Percentiles rank a stretch among this genome's conserved stretches.
phyloP scores from a whole-genome alignment of 1,140 invertebrate genomes.

The Rhyacophila brunnea region DNA sequence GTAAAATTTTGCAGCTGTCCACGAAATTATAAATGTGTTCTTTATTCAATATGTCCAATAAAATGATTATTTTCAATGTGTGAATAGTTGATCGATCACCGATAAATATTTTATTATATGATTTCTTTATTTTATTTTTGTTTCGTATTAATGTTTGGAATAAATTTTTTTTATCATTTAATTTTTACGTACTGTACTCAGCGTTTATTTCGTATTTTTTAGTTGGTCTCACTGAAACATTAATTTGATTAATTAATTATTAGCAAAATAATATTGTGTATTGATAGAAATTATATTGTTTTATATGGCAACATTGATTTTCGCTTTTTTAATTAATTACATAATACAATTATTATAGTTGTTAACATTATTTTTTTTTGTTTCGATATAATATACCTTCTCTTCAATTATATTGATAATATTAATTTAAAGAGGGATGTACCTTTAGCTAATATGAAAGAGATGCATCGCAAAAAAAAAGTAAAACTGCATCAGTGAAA shows the following conservation, averaged over 20 bases:
- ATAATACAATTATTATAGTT: conserved; percentile 1
- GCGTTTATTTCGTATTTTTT: background rate
- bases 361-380: background rate
- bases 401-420: conserved; percentile 17
- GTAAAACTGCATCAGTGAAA: conserved; percentile 7
- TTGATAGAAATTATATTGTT: conserved; percentile 15
- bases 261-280: background rate
- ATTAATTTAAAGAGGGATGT: conserved; percentile 14
- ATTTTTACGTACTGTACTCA: background rate
- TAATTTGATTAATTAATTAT: too few species aligned
- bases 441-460: conserved; percentile 18
- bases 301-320: conserved; percentile 16
- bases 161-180: background rate
- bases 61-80: too few species aligned
- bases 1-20: too few species aligned
- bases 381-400: conserved; percentile 2
- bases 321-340: conserved; percentile 11
- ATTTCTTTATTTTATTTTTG: too few species aligned
- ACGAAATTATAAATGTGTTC: too few species aligned
- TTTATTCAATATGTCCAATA: too few species aligned
- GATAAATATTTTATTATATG: too few species aligned
- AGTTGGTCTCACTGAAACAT: background rate
- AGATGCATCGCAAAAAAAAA: conserved; percentile 6
- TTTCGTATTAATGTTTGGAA: background rate
- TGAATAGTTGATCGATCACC: too few species aligned